phyloP scores from a whole-genome alignment of 2,888 invertebrate genomes.

The Epinotia demarniana region DNA sequence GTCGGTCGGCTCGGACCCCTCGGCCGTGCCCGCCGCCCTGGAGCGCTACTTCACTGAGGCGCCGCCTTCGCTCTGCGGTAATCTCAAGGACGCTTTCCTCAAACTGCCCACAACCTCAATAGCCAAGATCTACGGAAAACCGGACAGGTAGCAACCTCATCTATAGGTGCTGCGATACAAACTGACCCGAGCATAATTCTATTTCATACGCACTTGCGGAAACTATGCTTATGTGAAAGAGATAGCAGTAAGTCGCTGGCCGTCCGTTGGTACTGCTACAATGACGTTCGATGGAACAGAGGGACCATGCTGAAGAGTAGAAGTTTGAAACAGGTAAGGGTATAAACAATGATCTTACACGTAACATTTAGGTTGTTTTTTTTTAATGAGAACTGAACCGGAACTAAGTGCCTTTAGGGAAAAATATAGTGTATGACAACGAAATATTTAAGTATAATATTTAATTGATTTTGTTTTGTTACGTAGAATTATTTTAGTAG shows the following conservation, averaged over 20 bases:
- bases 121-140: conserved; percentile 54
- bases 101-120: conserved; percentile 65
- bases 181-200: not conserved
- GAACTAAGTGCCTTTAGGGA: conserved; percentile 1
- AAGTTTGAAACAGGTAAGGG: not conserved
- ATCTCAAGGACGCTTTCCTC: conserved; percentile 69
- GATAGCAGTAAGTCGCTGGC: not conserved
- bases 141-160: conserved; percentile 45
- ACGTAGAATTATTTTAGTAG: too few relatives aligned
- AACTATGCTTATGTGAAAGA: not conserved
- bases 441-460: conserved; percentile 8
- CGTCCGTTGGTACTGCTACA: not conserved
- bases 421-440: not conserved
- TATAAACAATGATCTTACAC: not conserved
- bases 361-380: not conserved
- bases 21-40: conserved; percentile 85
- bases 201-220: not conserved
- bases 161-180: not conserved
- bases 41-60: conserved; percentile 66
- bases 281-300: not conserved
- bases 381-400: not conserved
- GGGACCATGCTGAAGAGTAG: not conserved
- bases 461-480: not conserved
- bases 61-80: conserved; percentile 71
- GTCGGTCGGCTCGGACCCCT: conserved; percentile 87